Evolutionary conservation across 2,113 vertebrate species (phyloP), one percentile per base, ranked within the genome.

Genomic region (Amia ocellicauda): DNA sequence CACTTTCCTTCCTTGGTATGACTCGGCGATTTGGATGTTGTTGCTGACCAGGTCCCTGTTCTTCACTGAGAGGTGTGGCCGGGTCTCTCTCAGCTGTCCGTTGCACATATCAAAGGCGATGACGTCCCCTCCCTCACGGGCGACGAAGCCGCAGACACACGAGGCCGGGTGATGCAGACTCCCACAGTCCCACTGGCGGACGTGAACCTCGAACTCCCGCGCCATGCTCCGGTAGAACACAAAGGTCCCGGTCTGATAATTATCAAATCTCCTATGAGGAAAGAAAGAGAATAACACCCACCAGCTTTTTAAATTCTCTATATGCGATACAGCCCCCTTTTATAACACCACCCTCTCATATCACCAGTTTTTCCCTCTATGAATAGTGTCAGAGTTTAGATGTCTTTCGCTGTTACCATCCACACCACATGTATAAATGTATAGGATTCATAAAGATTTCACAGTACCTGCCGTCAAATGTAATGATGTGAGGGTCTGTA

Each of bases 101-200:
- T 77, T 76, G 72, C 94, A 97, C 94, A 95, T 98, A 78, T 96
- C 93, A 24, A 92, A 94, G 1, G 90, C 76, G 26, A 97, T 70
- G 1, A 92, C 62, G 11, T 92, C 83, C 1, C 73, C 78, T 43
- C 73, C 88, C 22, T 98, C 93, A 70, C 78, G 87, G 59, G 77
- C 92, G 70, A 85, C 91, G 36, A 96, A 93, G 40, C 93, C 91
- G 0, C 94, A 98, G 43, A 83, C 91, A 62, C 93, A 96, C 0
- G 93, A 92, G 11, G 88, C 85, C 3, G 87, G 78, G 36, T 89
- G 84, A 19, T 82, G 73, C 63, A 89, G 59, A 29, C 88, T 91
- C 71, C 93, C 90, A n/a, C 93, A 98, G 70, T 94, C 90, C 95
- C 95, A 93, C 47, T 96, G 95, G 14, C 89, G 87, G 24, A 94